A percentile compares a stretch with the other conserved stretches of the same genome.
phyloP scores from a whole-genome alignment of 1,140 invertebrate genomes.

The Periplaneta americana region DNA sequence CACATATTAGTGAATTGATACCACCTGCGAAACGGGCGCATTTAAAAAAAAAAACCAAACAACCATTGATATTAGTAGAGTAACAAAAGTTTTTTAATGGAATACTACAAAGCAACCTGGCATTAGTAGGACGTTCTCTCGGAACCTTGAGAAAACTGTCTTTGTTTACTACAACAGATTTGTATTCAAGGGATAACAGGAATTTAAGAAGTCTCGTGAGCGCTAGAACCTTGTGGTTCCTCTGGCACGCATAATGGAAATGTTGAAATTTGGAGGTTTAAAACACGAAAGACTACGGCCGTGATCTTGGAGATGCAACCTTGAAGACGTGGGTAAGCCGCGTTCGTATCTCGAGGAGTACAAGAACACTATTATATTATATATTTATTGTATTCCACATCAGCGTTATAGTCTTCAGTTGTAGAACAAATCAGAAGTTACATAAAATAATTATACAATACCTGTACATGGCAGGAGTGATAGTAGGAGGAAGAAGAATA shows the following conservation, averaged over 20 bases:
- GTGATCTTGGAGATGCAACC: no score
- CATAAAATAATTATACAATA: no score
- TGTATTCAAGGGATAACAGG: not conserved
- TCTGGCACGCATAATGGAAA: not conserved
- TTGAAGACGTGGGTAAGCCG: no score
- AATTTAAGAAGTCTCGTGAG: not conserved
- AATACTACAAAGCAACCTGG: not conserved
- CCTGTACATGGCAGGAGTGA: no score
- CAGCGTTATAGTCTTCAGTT: no score
- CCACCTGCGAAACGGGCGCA: not conserved
- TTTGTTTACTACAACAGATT: not conserved
- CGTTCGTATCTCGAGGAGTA: no score
- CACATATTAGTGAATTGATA: not conserved
- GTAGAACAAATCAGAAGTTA: no score
- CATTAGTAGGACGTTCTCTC: not conserved
- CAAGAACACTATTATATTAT: no score
- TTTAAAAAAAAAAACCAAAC: no score
- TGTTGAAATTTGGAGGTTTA: not conserved
- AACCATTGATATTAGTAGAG: not conserved
- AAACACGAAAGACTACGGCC: no score
- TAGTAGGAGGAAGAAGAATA: no score
- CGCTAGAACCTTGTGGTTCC: not conserved
- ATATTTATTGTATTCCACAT: no score
- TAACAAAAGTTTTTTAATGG: not conserved
- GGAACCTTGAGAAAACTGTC: not conserved